Evolutionary conservation across 2,113 vertebrate species (phyloP), one percentile per base, ranked within the genome.

Genomic region (Oriolus oriolus): DNA sequence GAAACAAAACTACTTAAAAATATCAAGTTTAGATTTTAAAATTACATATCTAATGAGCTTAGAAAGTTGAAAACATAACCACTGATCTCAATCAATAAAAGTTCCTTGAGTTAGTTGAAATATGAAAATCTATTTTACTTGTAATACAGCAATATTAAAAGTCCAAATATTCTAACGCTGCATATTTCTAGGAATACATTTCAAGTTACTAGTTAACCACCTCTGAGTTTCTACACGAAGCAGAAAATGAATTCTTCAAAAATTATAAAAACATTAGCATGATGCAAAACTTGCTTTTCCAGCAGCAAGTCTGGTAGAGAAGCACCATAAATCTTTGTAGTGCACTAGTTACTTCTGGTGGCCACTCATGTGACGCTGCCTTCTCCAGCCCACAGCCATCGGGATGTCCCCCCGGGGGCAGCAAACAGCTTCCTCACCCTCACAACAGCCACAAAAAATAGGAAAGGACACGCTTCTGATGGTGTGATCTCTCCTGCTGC

Each of bases 221-320:
- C 81, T 96, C 96, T 91, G 93, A 98, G 95, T 95, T 96, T 94
- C 86, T 96, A 92, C 89, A 90, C 10, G 49, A 94, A 94, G 88
- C 89, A 94, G 93, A 95, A 97, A 93, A 95, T 70, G 14, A 83
- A 95, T 87, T 96, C 96, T 96, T 95, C 92, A 94, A 88, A 90
- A 90, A 82, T 86, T 64, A 82, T 60, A 93, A 88, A 90, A 95
- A 82, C 85, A 89, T 93, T 73, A 97, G 92, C 86, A 56, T 65
- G 89, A 97, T 93, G 81, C 47, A 91, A 84, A 82, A 90, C 98
- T 97, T 98, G 97, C 97, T 96, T 98, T 97, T 90, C 98, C 98
- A 98, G 97, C 97, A 98, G 98, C 98, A 98, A 97, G 98, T 96
- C 39, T 83, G 56, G 49, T 13, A 60, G 52, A 86, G 90, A 95